Base-by-base conservation (phyloP, 2,797 vertebrate genomes). In the Liasis olivaceus region DNA sequence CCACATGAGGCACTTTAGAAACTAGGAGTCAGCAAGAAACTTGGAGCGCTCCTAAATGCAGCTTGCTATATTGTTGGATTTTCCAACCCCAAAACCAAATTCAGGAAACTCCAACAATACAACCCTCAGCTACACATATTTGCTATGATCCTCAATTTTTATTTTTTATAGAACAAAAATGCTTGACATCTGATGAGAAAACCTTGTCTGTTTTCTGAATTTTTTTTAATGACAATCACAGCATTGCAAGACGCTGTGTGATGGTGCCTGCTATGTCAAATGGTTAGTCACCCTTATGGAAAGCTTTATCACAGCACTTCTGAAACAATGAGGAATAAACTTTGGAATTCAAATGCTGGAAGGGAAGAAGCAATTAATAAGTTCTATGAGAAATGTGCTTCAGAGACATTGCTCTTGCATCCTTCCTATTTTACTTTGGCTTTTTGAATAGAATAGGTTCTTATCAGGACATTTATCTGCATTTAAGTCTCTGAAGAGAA, bases 401-500 rank as follows among this genome's bases (percentile, higher is more conserved):
- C 13, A 2, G 59, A 42, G 58, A 58, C 22, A 2, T 22, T 66
- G 31, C 26, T 28, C 3, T 60, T 36, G 26, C 51, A 26, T 69
- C 36, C 5, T 42, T 31, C 26, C 26, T 8, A 26, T 90, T 31
- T 69, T 81, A 20, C 12, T 81, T 84, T 9, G 26, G 9, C 42
- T 54, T 3, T 56, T 17, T 11, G 63, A 59, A 86, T 24, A 72
- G 17, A 26, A 22, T 63, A 24, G 13, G 22, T 63, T 42, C 6
- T 26, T 90, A 62, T 90, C 51, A 47, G 59, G 69, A 64, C 47
- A 66, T 72, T 92, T 69, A 60, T 92, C 89, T 93, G 54, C 85
- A 84, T 84, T 56, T 51, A 62, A 42, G 81, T 69, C 96, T 95
- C 94, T 90, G 60, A 42, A 85, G 54, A 89, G 89, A 59, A 64